These are phyloP conservation scores for Trichonephila clavipes DNA, from an alignment of 1,140 invertebrate species.

Conservation along the genomic window DNA sequence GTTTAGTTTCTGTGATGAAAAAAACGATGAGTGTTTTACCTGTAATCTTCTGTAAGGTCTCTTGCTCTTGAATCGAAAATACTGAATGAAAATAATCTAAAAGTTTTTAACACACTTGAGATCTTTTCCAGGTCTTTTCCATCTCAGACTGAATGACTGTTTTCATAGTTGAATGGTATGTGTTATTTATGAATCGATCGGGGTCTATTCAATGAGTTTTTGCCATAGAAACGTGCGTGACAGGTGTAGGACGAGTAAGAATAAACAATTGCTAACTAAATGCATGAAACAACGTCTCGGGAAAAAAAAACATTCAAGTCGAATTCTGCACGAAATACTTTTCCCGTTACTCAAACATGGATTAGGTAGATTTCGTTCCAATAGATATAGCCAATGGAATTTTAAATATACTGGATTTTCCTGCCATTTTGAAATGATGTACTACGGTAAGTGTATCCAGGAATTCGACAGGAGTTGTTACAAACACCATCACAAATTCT, in stretches of 20 bases:
- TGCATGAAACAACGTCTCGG: neutral
- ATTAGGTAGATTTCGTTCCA: neutral
- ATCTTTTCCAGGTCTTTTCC: no score
- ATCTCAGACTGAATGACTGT: no score
- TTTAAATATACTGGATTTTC: neutral
- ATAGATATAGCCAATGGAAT: neutral
- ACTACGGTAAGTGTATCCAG: no score
- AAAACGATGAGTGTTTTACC: no score
- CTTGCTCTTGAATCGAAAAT: no score
- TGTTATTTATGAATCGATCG: slow-evolving; percentile 62
- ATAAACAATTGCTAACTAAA: slow-evolving; percentile 52
- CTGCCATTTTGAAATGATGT: no score
- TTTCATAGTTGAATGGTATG: neutral
- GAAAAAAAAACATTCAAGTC: neutral
- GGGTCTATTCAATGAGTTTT: slow-evolving; percentile 55
- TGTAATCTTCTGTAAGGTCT: neutral
- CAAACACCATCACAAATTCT: no score
- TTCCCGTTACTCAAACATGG: neutral
- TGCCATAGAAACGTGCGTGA: slow-evolving; percentile 68
- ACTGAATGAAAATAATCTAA: neutral
- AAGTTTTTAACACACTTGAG: no score
- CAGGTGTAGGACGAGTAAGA: slow-evolving; percentile 40
- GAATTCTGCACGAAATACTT: neutral
- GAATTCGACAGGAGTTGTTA: no score
- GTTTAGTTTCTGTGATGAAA: no score